These are phyloP conservation scores for Petrocephalus zakoni DNA, from an alignment of 2,113 vertebrate species.

Conservation along the genomic window DNA sequence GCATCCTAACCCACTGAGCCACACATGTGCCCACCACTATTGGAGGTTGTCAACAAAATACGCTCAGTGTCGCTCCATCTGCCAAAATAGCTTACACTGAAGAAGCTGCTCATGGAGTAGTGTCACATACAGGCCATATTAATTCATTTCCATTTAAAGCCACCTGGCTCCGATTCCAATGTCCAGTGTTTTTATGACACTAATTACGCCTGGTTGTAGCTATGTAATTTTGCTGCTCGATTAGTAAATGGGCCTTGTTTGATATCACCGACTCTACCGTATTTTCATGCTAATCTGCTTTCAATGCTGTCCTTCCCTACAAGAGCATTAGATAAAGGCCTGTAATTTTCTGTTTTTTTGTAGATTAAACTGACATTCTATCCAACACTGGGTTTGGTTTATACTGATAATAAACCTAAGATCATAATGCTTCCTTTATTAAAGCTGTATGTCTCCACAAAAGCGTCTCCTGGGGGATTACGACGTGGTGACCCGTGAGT, in stretches of 20 bases:
- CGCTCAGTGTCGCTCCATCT: background rate
- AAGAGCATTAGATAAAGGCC: background rate
- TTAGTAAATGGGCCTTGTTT: background rate
- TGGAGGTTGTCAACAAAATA: background rate
- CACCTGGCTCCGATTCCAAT: background rate
- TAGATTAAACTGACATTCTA: background rate
- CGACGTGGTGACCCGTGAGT: background rate
- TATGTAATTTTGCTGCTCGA: background rate
- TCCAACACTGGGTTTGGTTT: background rate
- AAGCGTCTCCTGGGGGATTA: constrained; percentile 28
- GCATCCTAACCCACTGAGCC: background rate
- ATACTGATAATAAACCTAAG: constrained; percentile 13
- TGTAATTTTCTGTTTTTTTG: background rate
- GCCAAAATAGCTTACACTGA: background rate
- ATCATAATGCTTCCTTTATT: constrained; percentile 30
- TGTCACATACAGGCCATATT: background rate
- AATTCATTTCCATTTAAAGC: background rate
- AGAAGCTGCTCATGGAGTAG: background rate
- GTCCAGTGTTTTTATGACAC: background rate
- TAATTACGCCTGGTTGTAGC: background rate
- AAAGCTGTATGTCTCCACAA: constrained; percentile 38
- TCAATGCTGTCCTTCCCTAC: background rate
- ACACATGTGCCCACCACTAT: background rate
- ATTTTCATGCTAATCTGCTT: constrained; percentile 1
- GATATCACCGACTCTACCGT: background rate